Conservation (phyloP, 2,888 invertebrate species). For the Drosophila niveifrons region DNA sequence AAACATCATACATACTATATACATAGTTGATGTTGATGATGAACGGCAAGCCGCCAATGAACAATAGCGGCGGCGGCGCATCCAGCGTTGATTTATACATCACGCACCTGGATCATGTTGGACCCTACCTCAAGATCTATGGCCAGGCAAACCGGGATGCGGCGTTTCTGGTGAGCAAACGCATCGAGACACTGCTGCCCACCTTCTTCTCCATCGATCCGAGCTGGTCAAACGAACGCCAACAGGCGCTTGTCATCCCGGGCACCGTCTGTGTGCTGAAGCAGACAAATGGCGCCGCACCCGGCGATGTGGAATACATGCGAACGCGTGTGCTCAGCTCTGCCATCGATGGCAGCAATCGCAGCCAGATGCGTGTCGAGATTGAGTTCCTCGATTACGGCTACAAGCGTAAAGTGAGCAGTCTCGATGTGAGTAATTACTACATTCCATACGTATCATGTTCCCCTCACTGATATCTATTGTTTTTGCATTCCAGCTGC, state of each 20-base stretch:
- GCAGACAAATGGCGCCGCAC: constrained; percentile 84
- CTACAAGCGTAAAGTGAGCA: constrained; percentile 87
- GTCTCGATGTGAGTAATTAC: constrained; percentile 85
- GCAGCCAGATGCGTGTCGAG: constrained; percentile 87
- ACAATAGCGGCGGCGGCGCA: constrained; percentile 25
- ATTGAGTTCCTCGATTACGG: constrained; percentile 90
- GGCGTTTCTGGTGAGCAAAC: constrained; percentile 76
- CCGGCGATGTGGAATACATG: constrained; percentile 78
- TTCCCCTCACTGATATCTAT: constrained; percentile 24
- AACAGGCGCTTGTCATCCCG: constrained; percentile 72
- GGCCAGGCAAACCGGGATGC: constrained; percentile 87
- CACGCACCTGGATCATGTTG: constrained; percentile 88
- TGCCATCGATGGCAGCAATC: constrained; percentile 43
- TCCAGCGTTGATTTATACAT: constrained; percentile 58
- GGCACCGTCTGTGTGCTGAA: constrained; percentile 82
- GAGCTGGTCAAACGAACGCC: constrained; percentile 73
- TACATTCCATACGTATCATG: constrained; percentile 5
- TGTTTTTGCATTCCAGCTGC: constrained; percentile 64
- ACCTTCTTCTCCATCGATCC: constrained; percentile 79
- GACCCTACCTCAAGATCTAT: constrained; percentile 90
- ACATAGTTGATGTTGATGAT: constrained; percentile 37
- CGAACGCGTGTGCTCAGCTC: constrained; percentile 85
- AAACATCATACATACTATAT: not conserved
- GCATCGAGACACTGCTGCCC: constrained; percentile 78
- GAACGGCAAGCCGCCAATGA: constrained; percentile 56